Percentiles rank a stretch among this genome's conserved stretches.
Evolutionary conservation across 2,113 vertebrate genomes (phyloP).

Genomic region (Bungarus multicinctus): DNA sequence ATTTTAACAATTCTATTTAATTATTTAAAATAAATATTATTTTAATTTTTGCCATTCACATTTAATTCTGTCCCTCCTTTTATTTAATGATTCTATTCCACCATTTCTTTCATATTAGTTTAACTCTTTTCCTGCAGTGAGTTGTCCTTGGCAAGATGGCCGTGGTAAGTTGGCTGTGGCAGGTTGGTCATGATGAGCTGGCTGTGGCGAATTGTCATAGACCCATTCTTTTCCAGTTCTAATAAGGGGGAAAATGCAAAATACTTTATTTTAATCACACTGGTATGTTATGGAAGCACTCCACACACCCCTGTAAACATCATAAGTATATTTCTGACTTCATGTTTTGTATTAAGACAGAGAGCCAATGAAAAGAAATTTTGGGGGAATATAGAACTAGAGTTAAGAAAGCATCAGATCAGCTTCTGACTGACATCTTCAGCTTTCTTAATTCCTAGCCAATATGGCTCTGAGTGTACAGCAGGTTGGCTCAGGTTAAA

Average conservation of each 20-base stretch:
- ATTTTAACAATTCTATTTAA: no score
- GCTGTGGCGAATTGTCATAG: no score
- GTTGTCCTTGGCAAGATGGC: no score
- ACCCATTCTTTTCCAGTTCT: background rate
- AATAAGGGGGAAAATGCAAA: background rate
- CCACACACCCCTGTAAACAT: background rate
- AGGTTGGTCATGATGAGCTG: no score
- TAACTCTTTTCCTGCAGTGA: no score
- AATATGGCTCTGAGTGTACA: background rate
- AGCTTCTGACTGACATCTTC: background rate
- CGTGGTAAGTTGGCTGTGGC: no score
- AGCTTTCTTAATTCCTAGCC: background rate
- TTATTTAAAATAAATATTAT: no score
- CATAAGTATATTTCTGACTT: background rate
- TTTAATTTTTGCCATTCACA: no score
- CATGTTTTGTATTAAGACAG: background rate
- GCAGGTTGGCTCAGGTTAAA: background rate
- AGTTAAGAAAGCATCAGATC: background rate
- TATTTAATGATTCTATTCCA: no score
- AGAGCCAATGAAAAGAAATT: background rate
- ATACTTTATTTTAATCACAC: background rate
- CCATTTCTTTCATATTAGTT: no score
- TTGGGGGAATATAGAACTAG: background rate
- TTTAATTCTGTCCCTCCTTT: no score
- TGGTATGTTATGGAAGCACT: background rate